A percentile compares a stretch with the other conserved stretches of the same genome.
phyloP scores from a whole-genome alignment of 2,113 vertebrate genomes.

The Ondatra zibethicus region DNA sequence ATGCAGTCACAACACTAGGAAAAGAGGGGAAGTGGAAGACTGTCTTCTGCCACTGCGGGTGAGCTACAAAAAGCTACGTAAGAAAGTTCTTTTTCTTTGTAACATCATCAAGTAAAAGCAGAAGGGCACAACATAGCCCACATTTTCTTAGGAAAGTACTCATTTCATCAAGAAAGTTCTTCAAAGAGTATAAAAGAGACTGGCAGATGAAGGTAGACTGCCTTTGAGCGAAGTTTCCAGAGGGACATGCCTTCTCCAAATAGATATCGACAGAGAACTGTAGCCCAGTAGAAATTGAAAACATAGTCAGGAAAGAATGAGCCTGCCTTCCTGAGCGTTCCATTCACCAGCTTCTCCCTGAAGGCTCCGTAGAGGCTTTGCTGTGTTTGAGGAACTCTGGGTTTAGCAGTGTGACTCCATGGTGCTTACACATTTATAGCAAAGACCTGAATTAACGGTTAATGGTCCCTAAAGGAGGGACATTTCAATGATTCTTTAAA shows the following conservation, averaged over 20 bases:
- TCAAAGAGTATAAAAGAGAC: conserved; percentile 24
- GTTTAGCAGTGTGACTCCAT: neutral
- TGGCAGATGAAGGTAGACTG: neutral
- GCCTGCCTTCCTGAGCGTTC: neutral
- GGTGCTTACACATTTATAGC: neutral
- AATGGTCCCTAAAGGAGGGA: neutral
- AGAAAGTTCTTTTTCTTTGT: neutral
- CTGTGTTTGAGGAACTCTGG: neutral
- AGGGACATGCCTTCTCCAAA: neutral
- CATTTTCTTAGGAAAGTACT: conserved; percentile 35
- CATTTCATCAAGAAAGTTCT: conserved; percentile 23
- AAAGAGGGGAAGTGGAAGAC: neutral
- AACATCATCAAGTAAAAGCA: neutral
- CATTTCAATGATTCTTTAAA: conserved; percentile 45
- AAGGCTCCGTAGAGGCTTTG: neutral
- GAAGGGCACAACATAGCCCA: neutral
- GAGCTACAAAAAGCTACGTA: neutral
- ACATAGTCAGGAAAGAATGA: neutral
- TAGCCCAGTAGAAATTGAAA: neutral
- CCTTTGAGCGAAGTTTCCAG: neutral
- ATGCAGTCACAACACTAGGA: neutral
- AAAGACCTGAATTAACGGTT: neutral
- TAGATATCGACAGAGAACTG: neutral
- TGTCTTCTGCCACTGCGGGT: neutral
- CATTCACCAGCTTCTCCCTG: neutral